phyloP scores from a whole-genome alignment of 2,797 vertebrate species.

The Australoheros facetus region DNA sequence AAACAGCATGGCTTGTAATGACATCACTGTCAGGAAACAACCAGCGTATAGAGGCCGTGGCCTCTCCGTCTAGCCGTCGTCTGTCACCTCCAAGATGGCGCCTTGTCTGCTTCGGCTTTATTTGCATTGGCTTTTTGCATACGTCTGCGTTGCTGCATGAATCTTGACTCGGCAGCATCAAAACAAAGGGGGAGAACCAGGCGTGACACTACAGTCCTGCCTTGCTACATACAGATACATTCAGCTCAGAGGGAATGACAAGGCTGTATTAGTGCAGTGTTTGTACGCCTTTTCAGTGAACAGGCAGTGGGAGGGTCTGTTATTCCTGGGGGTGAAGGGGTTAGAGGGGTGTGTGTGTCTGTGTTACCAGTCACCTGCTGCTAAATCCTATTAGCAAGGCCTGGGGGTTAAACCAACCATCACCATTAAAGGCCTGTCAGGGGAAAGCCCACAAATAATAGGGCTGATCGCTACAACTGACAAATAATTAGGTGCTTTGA shows the following conservation, averaged over 20 bases:
- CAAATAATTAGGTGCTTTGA: slow-evolving; percentile 82
- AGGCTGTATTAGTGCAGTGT: slow-evolving; percentile 60
- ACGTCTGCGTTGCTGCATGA: slow-evolving; percentile 52
- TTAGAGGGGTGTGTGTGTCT: slow-evolving; percentile 77
- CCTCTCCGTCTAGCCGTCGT: slow-evolving; percentile 72
- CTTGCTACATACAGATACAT: slow-evolving; percentile 28
- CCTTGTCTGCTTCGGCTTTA: slow-evolving; percentile 62
- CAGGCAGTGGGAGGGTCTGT: slow-evolving; percentile 71
- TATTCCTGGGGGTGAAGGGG: slow-evolving; percentile 79
- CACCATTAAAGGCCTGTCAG: slow-evolving; percentile 84
- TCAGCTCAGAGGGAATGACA: slow-evolving; percentile 51
- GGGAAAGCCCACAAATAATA: slow-evolving; percentile 84
- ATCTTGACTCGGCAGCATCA: slow-evolving; percentile 64
- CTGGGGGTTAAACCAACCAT: slow-evolving; percentile 83
- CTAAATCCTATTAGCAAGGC: slow-evolving; percentile 83
- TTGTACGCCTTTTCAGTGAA: slow-evolving; percentile 48
- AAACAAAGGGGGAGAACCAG: slow-evolving; percentile 55
- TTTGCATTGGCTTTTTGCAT: slow-evolving; percentile 72
- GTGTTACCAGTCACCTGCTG: slow-evolving; percentile 83
- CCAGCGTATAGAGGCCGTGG: slow-evolving; percentile 63
- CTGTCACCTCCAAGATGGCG: slow-evolving; percentile 78
- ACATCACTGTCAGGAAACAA: slow-evolving; percentile 58
- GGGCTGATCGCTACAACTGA: slow-evolving; percentile 86
- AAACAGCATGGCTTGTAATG: slow-evolving; percentile 51
- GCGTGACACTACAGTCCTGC: slow-evolving; percentile 45